These are phyloP conservation scores for Camptogramma bilineatum DNA, from an alignment of 2,888 invertebrate genomes.

Conservation along the genomic window DNA sequence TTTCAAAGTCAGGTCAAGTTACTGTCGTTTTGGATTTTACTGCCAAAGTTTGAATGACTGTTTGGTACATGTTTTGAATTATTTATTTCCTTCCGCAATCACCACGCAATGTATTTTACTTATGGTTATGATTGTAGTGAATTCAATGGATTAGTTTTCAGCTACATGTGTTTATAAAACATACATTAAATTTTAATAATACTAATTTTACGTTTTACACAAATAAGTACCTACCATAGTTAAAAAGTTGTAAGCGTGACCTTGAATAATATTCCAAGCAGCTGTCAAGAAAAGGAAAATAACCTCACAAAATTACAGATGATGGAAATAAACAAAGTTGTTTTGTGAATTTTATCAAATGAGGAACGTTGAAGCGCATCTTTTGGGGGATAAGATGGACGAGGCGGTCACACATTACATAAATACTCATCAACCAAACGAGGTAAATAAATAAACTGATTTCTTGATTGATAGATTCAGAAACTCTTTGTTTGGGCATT, in stretches of 20 bases:
- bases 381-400: conserved; percentile 73
- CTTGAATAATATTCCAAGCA: conserved; percentile 31
- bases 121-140: neutral
- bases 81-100: neutral
- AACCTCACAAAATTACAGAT: conserved; percentile 46
- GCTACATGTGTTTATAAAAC: neutral
- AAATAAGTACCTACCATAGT: too few species aligned
- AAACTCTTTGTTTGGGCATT: conserved; percentile 23
- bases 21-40: neutral
- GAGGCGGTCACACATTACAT: conserved; percentile 79
- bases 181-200: neutral
- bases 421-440: conserved; percentile 69
- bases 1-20: conserved; percentile 1
- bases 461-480: conserved; percentile 5
- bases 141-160: neutral
- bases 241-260: conserved; percentile 1
- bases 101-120: neutral
- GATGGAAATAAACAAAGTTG: conserved; percentile 41
- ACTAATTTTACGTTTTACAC: too few species aligned
- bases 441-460: conserved; percentile 54
- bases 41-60: neutral
- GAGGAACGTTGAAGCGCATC: conserved; percentile 68
- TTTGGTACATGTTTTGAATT: neutral
- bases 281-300: conserved; percentile 53
- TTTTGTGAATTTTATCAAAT: conserved; percentile 50